Evolutionary conservation across 2,888 invertebrate species (phyloP).

Genomic region (Tridacna crocea): DNA sequence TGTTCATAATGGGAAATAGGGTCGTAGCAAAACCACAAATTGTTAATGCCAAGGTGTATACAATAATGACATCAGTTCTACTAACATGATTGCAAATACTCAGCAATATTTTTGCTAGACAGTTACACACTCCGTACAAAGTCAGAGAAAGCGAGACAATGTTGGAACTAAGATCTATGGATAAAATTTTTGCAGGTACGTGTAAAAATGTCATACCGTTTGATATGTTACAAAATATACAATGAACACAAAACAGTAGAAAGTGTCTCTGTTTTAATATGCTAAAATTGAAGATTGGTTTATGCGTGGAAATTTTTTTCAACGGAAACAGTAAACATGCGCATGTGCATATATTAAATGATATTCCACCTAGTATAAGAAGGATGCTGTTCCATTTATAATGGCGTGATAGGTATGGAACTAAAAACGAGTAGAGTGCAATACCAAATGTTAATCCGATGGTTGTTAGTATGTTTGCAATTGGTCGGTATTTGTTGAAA

Average conservation of each 20-base stretch:
- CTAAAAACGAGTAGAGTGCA: conserved; percentile 44
- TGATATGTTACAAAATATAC: conserved; percentile 47
- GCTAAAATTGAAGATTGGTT: conserved; percentile 32
- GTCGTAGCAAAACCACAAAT: conserved; percentile 36
- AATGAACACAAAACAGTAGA: conserved; percentile 37
- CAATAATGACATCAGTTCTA: conserved; percentile 27
- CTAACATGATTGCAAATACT: conserved; percentile 41
- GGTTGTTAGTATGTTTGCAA: conserved; percentile 42
- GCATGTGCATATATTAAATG: conserved; percentile 42
- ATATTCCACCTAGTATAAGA: conserved; percentile 51
- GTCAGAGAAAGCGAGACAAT: conserved; percentile 41
- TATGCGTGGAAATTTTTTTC: background rate
- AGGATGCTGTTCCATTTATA: conserved; percentile 42
- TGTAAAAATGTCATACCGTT: conserved; percentile 48
- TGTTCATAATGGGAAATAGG: conserved; percentile 27
- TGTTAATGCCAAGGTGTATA: conserved; percentile 38
- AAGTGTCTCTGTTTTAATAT: conserved; percentile 37
- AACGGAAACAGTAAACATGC: conserved; percentile 48
- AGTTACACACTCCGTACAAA: conserved; percentile 43
- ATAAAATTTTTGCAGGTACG: conserved; percentile 47
- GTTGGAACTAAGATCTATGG: conserved; percentile 22
- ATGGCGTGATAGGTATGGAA: conserved; percentile 37
- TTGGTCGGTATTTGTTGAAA: conserved; percentile 42
- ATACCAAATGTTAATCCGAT: conserved; percentile 51
- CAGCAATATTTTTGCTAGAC: conserved; percentile 41